Percentiles rank a stretch among this genome's conserved stretches.
Conservation (phyloP, 1,140 invertebrate genomes). For the Nautilus pompilius region DNA sequence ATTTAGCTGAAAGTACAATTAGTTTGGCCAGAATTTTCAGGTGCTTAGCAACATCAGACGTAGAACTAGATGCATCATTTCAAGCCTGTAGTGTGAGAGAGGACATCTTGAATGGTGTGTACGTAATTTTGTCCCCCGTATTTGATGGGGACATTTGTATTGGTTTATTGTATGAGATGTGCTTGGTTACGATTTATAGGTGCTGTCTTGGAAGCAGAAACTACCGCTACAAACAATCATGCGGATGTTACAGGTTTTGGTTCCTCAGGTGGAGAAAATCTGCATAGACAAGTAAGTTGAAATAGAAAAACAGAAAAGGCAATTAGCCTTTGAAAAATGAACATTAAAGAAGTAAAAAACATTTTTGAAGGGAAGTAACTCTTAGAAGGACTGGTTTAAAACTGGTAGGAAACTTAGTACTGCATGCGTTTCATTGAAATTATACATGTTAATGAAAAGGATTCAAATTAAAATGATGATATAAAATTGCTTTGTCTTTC, state of each 20-base stretch:
- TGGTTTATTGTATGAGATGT: background rate
- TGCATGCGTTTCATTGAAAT: too few species aligned
- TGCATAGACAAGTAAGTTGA: constrained; percentile 96
- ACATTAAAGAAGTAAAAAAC: too few species aligned
- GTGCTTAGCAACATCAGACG: background rate
- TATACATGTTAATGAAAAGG: too few species aligned
- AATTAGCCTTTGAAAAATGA: too few species aligned
- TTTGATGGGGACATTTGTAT: background rate
- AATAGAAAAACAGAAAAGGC: background rate
- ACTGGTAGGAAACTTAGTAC: too few species aligned
- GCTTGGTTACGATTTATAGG: constrained; percentile 20
- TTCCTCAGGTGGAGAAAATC: constrained; percentile 99
- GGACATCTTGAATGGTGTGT: constrained; percentile 4
- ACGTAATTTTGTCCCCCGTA: constrained; percentile 16
- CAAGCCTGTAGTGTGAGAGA: background rate
- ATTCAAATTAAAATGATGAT: too few species aligned
- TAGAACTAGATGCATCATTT: constrained; percentile 4
- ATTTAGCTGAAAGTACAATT: too few species aligned
- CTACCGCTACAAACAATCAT: constrained; percentile 98
- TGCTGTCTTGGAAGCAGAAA: constrained; percentile 94
- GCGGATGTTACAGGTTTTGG: constrained; percentile 94
- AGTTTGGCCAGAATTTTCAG: too few species aligned
- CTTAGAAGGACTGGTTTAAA: too few species aligned
- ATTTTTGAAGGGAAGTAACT: too few species aligned
- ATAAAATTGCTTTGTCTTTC: too few species aligned